Evolutionary conservation across 1,140 invertebrate genomes (phyloP).

Genomic region (Zaprionus tsacasi): DNA sequence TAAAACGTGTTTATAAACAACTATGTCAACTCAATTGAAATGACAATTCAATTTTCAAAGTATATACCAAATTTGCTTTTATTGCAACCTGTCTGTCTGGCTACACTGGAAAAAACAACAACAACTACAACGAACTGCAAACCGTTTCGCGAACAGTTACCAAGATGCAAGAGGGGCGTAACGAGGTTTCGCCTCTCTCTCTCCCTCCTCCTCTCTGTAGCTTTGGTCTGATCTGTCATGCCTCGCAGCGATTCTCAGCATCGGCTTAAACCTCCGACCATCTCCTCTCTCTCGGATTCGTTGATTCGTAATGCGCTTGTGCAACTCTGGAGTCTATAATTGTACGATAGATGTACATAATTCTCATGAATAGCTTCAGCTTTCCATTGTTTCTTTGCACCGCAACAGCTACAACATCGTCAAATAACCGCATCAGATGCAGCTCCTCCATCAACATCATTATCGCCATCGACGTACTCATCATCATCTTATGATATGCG

Average conservation of each 20-base stretch:
- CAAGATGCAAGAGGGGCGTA: background rate
- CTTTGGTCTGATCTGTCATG: background rate
- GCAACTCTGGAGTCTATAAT: constrained; percentile 8
- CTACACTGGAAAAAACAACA: background rate
- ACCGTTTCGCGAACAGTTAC: constrained; percentile 4
- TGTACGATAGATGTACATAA: constrained; percentile 2
- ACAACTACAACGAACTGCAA: background rate
- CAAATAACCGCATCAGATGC: background rate
- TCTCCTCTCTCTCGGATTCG: background rate
- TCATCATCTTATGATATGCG: background rate
- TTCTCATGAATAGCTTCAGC: constrained; percentile 5
- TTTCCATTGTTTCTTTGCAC: constrained; percentile 1
- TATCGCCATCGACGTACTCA: background rate
- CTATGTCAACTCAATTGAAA: background rate
- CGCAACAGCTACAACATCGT: background rate
- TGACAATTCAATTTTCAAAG: constrained; percentile 7
- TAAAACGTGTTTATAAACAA: background rate
- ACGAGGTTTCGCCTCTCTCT: background rate
- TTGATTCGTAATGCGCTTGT: constrained; percentile 3
- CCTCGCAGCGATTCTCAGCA: background rate
- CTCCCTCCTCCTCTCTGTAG: background rate
- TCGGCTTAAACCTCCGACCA: background rate
- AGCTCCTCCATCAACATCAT: constrained; percentile 1
- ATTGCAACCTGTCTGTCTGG: constrained; percentile 4
- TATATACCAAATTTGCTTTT: background rate